Evolutionary conservation across 2,888 invertebrate species (phyloP), one percentile per base, ranked within the genome.

Genomic region (Serrognathus titanus): DNA sequence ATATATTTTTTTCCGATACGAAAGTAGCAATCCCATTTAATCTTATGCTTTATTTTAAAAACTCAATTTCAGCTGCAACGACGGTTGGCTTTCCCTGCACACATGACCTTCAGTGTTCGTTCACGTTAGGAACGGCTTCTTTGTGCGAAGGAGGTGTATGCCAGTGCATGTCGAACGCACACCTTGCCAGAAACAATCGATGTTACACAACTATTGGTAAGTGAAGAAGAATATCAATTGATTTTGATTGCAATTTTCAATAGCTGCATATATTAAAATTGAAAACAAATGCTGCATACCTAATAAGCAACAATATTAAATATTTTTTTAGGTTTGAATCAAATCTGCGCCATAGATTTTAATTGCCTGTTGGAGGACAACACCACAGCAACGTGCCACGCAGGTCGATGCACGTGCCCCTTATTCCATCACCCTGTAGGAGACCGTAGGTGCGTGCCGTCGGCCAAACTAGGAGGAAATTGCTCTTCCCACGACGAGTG

Each of bases 401-500:
- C 65, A 51, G 75, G 75, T 7, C 60, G 58, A 51, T 77, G 77
- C 57, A 57, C 60, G 9, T 77, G 77, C 58, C 68, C 68, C 31
- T 57, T 63, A 4, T 66, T 68, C 11, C 59, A 70, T 51, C 66
- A 66, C 36, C 70, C 72, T 1, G 63, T 69, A 1, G 51, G 51
- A 10, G 71, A 71, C 48, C 63, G 62, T 47, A 60, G 63, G 7
- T 77, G 77, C 52, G 59, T 75, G 6, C 55, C 55, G 6, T 62
- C 65, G 0, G 68, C 59, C 51, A 56, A 61, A 16, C 55, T 77
- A 9, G 74, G 73, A 1, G 68, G 73, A 46, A 51, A 41, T n/a
- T 77, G 77, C 54, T 61, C 58, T 2, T 55, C 53, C 36, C 68
- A 73, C 54, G 66, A 67, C n/a, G 66, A 73, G 49, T 77, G 77